Conservation (phyloP, 2,797 vertebrate genomes). For the Craterocephalus amniculus region DNA sequence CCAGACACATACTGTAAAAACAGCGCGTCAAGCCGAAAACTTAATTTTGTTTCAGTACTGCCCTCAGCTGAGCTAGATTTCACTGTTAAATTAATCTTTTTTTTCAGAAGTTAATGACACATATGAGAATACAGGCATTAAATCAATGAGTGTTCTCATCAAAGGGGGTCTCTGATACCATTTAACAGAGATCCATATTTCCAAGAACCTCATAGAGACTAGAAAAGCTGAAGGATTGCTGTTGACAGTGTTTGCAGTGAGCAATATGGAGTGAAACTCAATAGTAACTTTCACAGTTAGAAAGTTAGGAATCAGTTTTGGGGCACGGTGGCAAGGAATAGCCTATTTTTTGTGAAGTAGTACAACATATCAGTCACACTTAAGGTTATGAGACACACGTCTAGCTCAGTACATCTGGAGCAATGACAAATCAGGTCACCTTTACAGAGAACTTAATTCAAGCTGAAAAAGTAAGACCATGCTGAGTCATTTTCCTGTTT, state of each 20-base stretch:
- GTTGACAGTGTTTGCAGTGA: background rate
- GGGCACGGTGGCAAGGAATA: background rate
- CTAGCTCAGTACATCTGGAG: slow-evolving; percentile 18
- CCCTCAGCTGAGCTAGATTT: slow-evolving; percentile 51
- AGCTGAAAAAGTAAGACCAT: slow-evolving; percentile 13
- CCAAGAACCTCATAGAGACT: slow-evolving; percentile 28
- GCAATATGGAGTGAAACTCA: slow-evolving; percentile 3
- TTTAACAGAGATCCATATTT: slow-evolving; percentile 45
- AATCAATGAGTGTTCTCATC: slow-evolving; percentile 58
- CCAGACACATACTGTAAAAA: slow-evolving; percentile 49
- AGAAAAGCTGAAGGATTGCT: background rate
- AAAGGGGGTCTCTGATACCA: slow-evolving; percentile 28
- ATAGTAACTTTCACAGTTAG: slow-evolving; percentile 2
- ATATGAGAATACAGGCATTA: slow-evolving; percentile 53
- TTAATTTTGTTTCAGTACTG: slow-evolving; percentile 56
- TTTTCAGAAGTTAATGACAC: slow-evolving; percentile 71
- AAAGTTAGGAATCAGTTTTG: slow-evolving; percentile 24
- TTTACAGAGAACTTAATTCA: slow-evolving; percentile 28
- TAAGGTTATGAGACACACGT: slow-evolving; percentile 29
- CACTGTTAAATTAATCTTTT: slow-evolving; percentile 64
- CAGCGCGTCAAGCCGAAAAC: slow-evolving; percentile 41
- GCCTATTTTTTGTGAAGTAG: slow-evolving; percentile 9
- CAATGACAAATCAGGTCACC: slow-evolving; percentile 35
- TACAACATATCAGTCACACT: slow-evolving; percentile 24
- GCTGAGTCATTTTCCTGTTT: slow-evolving; percentile 33